Percentiles rank a stretch among this genome's conserved stretches.
Evolutionary conservation across 2,888 invertebrate species (phyloP).

Genomic region (Mycalesis mineus): DNA sequence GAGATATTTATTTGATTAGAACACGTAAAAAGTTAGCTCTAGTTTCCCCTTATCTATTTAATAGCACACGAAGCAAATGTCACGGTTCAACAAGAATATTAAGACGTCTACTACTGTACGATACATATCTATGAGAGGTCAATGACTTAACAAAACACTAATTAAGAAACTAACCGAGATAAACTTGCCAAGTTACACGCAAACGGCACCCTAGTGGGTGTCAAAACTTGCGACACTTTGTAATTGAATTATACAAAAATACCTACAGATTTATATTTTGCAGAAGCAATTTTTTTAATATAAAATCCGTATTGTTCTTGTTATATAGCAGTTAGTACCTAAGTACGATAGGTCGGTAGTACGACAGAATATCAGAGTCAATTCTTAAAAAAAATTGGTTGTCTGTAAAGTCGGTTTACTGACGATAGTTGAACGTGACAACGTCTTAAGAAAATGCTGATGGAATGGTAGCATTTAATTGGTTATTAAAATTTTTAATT

Average conservation of each 20-base stretch:
- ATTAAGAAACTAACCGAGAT: conserved; percentile 6
- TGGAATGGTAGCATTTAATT: too few species aligned
- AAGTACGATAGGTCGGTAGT: too few species aligned
- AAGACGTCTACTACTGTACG: neutral
- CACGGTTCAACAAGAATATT: neutral
- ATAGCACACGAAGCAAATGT: neutral
- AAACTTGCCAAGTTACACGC: neutral
- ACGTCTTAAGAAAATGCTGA: too few species aligned
- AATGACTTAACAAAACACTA: neutral
- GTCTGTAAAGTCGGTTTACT: too few species aligned
- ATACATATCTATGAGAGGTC: conserved; percentile 1
- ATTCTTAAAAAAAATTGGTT: too few species aligned
- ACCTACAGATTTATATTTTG: neutral
- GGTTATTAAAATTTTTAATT: too few species aligned
- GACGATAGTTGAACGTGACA: too few species aligned
- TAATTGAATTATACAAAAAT: neutral
- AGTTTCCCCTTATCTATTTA: neutral
- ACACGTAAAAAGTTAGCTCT: neutral
- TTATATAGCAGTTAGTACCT: too few species aligned
- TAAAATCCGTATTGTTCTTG: too few species aligned
- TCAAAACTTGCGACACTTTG: neutral
- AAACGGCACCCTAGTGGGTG: conserved; percentile 2
- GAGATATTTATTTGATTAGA: too few species aligned
- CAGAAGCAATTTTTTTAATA: too few species aligned
- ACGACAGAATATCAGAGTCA: too few species aligned